phyloP scores from a whole-genome alignment of 2,113 vertebrate genomes.

The Fulica atra region DNA sequence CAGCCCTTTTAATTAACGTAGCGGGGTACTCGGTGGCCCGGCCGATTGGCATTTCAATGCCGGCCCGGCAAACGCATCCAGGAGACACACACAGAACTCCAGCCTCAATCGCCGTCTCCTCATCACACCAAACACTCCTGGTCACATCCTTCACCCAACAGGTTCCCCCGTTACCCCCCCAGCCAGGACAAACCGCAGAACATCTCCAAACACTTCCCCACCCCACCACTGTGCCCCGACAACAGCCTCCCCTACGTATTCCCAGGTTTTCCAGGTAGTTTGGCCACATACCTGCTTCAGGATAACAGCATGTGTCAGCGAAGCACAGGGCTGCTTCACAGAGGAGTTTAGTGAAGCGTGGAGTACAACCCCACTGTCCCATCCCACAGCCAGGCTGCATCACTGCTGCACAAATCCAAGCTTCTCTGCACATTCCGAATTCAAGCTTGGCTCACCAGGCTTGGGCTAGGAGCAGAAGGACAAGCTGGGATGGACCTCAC shows the following conservation, averaged over 20 bases:
- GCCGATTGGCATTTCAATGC: neutral
- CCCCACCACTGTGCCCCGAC: neutral
- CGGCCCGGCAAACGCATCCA: neutral
- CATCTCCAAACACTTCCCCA: neutral
- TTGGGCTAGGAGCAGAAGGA: neutral
- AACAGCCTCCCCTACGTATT: neutral
- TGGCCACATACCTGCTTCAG: neutral
- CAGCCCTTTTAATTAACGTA: constrained; percentile 23
- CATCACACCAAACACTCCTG: neutral
- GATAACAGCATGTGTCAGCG: fast-evolving
- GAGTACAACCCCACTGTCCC: fast-evolving
- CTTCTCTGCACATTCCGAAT: fast-evolving
- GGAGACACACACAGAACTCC: neutral
- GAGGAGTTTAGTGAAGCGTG: fast-evolving
- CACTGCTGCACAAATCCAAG: fast-evolving
- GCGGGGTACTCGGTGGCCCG: neutral
- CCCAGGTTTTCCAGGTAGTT: neutral
- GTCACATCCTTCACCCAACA: fast-evolving
- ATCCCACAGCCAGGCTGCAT: fast-evolving
- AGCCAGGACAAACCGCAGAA: neutral
- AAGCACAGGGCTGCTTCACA: fast-evolving
- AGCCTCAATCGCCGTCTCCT: neutral
- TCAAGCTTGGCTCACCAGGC: fast-evolving
- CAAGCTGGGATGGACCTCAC: neutral
- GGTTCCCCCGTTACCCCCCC: neutral